Conservation (phyloP, 2,888 invertebrate genomes). For the Drosophila pseudotakahashii region DNA sequence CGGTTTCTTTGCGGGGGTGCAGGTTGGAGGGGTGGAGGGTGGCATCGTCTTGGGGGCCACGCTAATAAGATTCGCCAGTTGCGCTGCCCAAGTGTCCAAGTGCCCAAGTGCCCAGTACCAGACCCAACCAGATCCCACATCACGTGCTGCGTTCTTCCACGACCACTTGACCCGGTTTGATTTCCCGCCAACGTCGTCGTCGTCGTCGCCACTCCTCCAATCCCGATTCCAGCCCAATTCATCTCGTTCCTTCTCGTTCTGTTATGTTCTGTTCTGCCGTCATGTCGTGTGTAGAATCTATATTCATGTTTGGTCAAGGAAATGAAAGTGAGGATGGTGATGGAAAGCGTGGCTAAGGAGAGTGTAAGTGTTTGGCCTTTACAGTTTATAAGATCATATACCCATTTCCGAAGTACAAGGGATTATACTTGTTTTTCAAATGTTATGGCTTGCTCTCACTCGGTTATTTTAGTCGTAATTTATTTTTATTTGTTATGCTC, state of each 20-base stretch:
- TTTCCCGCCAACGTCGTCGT: slow-evolving; percentile 46
- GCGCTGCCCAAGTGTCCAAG: neutral
- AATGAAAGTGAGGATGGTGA: slow-evolving; percentile 19
- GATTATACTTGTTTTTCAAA: too few species aligned
- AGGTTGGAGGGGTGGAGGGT: neutral
- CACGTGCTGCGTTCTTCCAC: slow-evolving; percentile 41
- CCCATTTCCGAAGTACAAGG: too few species aligned
- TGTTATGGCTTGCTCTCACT: too few species aligned
- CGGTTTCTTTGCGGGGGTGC: slow-evolving; percentile 40
- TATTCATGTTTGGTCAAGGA: slow-evolving; percentile 31
- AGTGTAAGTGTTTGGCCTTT: neutral
- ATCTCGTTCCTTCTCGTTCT: slow-evolving; percentile 1
- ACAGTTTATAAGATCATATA: too few species aligned
- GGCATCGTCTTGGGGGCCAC: slow-evolving; percentile 61
- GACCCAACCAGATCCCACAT: slow-evolving; percentile 5
- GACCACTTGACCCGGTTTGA: slow-evolving; percentile 73
- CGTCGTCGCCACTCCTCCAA: slow-evolving; percentile 5
- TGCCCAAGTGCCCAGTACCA: too few species aligned
- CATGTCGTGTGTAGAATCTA: slow-evolving; percentile 2
- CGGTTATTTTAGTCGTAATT: too few species aligned
- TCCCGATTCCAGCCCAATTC: slow-evolving; percentile 8
- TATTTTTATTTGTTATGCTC: too few species aligned
- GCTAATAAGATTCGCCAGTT: slow-evolving; percentile 67
- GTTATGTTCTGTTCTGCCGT: neutral
- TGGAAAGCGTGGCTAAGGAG: neutral